Percentiles rank a stretch among this genome's conserved stretches.
phyloP scores from a whole-genome alignment of 2,113 vertebrate genomes.

The Galbula dea region DNA sequence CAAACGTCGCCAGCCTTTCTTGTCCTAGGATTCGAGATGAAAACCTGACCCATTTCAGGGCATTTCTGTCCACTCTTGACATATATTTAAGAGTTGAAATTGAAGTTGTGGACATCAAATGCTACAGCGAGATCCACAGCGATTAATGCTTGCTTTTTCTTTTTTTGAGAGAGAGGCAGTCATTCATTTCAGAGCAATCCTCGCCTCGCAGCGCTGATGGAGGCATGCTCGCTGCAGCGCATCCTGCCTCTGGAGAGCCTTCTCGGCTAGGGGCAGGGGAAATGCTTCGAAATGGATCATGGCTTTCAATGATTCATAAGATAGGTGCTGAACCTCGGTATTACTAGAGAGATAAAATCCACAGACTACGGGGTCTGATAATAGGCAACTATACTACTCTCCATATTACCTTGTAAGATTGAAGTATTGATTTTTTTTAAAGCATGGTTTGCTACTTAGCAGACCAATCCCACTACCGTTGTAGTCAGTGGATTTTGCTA shows the following conservation, averaged over 20 bases:
- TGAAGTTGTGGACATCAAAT: not conserved
- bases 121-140: not conserved
- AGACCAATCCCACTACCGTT: constrained; percentile 6
- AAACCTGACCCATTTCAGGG: not conserved
- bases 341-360: constrained; percentile 23
- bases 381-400: constrained; percentile 20
- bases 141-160: not conserved
- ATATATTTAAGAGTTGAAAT: not conserved
- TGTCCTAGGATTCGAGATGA: not conserved
- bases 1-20: not conserved
- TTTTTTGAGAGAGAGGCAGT: not conserved
- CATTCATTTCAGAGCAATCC: not conserved
- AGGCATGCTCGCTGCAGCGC: not conserved
- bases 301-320: not conserved
- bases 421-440: constrained; percentile 60
- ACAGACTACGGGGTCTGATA: not conserved
- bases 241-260: constrained; percentile 5
- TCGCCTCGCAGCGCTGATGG: not conserved
- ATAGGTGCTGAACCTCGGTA: constrained; percentile 1
- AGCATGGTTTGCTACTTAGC: constrained; percentile 53
- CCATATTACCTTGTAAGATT: constrained; percentile 43
- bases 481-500: constrained; percentile 36
- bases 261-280: not conserved
- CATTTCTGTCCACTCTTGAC: not conserved
- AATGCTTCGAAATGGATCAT: not conserved